Conservation (phyloP, 2,888 invertebrate species). For the Boloria selene region DNA sequence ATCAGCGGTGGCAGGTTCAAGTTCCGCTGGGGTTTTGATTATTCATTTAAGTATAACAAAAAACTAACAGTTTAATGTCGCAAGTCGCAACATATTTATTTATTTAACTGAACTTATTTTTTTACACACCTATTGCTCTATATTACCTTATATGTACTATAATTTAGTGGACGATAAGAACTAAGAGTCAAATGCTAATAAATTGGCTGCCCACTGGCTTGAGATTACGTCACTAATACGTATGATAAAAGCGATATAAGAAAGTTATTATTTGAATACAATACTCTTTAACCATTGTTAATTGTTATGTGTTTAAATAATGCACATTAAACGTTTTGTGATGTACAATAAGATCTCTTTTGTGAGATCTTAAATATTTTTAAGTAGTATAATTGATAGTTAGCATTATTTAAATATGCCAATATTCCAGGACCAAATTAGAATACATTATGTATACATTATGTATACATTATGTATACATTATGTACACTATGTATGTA, state of each 20-base stretch:
- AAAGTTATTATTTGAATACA: constrained; percentile 36
- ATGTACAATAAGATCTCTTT: constrained; percentile 12
- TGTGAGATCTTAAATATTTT: constrained; percentile 4
- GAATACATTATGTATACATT: no score
- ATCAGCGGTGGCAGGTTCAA: no score
- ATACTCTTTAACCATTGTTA: constrained; percentile 31
- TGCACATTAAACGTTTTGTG: constrained; percentile 15
- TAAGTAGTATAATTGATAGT: no score
- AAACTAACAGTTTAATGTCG: no score
- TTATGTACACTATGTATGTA: no score
- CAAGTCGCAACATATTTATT: no score
- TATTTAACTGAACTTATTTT: no score
- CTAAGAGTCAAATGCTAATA: constrained; percentile 30
- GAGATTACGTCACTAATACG: constrained; percentile 26
- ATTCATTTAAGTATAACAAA: no score
- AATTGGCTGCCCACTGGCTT: constrained; percentile 34
- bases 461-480: no score
- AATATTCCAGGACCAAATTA: no score
- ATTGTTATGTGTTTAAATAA: constrained; percentile 11
- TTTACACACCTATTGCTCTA: neutral
- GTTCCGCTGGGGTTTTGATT: no score
- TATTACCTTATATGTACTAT: neutral
- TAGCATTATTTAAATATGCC: no score
- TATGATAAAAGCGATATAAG: constrained; percentile 19
- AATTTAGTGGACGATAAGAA: constrained; percentile 2